Conservation (phyloP, 2,113 vertebrate genomes). For the Pimephales promelas region DNA sequence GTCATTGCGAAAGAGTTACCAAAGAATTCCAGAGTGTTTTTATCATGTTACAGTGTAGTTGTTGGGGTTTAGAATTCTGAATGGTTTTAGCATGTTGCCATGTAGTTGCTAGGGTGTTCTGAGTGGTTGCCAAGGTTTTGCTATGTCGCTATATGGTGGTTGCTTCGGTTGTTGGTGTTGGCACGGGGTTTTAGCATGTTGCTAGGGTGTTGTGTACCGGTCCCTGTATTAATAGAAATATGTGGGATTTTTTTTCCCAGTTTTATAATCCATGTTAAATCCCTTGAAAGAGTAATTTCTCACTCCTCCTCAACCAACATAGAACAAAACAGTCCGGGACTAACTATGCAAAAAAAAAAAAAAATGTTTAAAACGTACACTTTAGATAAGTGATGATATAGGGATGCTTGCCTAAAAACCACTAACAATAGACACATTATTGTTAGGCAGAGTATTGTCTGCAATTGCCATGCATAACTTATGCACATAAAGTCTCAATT, state of each 20-base stretch:
- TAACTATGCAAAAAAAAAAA: too few relatives aligned
- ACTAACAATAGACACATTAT: not conserved
- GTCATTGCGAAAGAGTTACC: too few relatives aligned
- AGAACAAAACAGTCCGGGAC: not conserved
- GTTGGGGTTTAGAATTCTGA: not conserved
- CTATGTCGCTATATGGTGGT: not conserved
- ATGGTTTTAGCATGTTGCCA: not conserved
- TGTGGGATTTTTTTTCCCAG: not conserved
- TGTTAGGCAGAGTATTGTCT: not conserved
- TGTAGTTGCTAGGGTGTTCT: not conserved
- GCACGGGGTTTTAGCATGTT: not conserved
- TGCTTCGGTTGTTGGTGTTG: not conserved
- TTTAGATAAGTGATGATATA: not conserved
- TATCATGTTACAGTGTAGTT: not conserved
- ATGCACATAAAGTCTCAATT: not conserved
- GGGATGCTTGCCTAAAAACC: not conserved
- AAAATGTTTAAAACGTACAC: not conserved
- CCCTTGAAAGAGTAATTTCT: not conserved
- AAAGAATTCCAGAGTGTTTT: not conserved
- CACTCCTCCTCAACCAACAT: not conserved
- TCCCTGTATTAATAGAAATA: not conserved
- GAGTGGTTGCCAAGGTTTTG: not conserved
- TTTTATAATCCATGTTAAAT: not conserved
- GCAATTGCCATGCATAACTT: not conserved
- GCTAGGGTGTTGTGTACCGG: not conserved